These are phyloP conservation scores for Graphium colonna DNA, from an alignment of 2,888 invertebrate genomes.

Conservation along the genomic window DNA sequence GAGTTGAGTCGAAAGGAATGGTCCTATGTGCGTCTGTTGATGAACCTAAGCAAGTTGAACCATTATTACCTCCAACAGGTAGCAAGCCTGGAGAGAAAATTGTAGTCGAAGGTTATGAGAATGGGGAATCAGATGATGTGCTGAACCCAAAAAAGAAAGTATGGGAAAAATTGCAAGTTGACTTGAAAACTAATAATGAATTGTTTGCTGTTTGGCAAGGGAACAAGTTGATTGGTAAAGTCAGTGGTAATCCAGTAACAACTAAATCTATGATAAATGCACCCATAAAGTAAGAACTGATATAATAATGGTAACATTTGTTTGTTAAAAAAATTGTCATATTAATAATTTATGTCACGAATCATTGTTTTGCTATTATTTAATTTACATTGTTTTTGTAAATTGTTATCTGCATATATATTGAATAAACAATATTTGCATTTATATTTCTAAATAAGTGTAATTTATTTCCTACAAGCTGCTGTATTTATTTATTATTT, in stretches of 20 bases:
- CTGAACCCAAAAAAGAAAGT: conserved; percentile 97
- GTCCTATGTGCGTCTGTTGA: conserved; percentile 92
- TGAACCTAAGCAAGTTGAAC: conserved; percentile 91
- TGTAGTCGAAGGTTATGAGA: conserved; percentile 89
- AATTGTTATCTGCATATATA: too few relatives aligned
- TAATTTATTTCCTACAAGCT: too few relatives aligned
- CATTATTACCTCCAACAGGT: conserved; percentile 87
- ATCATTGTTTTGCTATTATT: neutral
- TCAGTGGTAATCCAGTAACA: conserved; percentile 86
- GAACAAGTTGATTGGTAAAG: conserved; percentile 85
- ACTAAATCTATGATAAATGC: conserved; percentile 89
- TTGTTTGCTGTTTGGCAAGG: conserved; percentile 93
- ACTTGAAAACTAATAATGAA: conserved; percentile 85
- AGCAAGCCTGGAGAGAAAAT: conserved; percentile 92
- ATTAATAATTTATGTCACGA: neutral
- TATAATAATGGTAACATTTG: neutral
- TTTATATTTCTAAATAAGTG: too few relatives aligned
- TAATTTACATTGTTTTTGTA: too few relatives aligned
- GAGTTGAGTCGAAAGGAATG: conserved; percentile 95
- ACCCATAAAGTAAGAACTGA: conserved; percentile 85
- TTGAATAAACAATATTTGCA: too few relatives aligned
- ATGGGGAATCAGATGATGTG: conserved; percentile 88
- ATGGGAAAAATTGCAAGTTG: conserved; percentile 95
- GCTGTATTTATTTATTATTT: too few relatives aligned
- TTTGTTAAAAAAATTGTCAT: too few relatives aligned